Percentiles rank a stretch among this genome's conserved stretches.
Conservation (phyloP, 92 coral and sea anemone genomes). For the Phenganax marumi region DNA sequence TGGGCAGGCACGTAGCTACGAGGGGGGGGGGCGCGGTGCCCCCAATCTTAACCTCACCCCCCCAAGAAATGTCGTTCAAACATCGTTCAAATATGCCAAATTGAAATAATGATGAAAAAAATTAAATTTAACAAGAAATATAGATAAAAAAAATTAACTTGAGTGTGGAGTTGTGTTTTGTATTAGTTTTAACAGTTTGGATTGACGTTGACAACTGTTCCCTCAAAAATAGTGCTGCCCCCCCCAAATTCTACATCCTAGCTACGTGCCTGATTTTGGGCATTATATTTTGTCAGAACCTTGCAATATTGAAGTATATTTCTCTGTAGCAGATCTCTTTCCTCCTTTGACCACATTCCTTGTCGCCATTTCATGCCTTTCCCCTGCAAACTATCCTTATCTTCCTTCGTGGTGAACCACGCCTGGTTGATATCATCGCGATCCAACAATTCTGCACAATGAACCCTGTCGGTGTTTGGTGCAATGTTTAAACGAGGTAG, state of each 20-base stretch:
- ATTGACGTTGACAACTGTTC: no score
- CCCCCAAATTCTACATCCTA: neutral
- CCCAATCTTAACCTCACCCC: no score
- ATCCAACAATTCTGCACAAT: conserved; percentile 34
- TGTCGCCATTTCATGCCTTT: conserved; percentile 98
- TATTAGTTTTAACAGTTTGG: no score
- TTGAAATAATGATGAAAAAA: no score
- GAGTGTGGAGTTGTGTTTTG: no score
- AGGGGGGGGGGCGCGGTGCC: no score
- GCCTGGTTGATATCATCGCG: conserved; percentile 88
- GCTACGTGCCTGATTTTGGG: neutral
- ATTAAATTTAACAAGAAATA: no score
- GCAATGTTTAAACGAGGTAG: neutral
- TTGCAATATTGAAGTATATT: conserved; percentile 86
- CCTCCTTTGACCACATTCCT: conserved; percentile 99
- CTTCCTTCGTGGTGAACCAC: conserved; percentile 99
- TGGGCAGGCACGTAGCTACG: no score
- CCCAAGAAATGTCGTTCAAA: no score
- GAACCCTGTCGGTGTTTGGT: conserved; percentile 8
- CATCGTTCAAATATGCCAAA: no score
- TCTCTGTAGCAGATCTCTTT: conserved; percentile 69
- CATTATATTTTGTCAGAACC: conserved; percentile 40
- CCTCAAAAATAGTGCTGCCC: no score
- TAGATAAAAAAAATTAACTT: no score
- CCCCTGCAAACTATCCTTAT: conserved; percentile 83